Evolutionary conservation across 2,113 vertebrate genomes (phyloP).

Genomic region (Canis aureus): DNA sequence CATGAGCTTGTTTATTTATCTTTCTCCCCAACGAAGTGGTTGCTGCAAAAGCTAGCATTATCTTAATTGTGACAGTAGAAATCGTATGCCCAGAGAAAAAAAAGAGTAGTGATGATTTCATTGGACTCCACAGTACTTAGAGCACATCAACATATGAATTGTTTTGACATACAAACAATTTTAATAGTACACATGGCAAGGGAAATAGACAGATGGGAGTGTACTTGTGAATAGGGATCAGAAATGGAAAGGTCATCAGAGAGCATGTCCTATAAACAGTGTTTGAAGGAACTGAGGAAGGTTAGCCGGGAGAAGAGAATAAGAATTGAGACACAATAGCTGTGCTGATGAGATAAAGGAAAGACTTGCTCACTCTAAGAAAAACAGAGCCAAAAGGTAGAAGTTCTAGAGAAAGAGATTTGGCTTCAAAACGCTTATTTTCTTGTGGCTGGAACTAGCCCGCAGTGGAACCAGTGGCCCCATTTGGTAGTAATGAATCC

Average conservation of each 20-base stretch:
- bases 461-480: neutral
- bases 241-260: neutral
- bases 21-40: neutral
- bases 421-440: conserved; percentile 9
- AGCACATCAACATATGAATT: neutral
- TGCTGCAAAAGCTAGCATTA: neutral
- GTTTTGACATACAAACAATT: neutral
- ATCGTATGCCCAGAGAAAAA: neutral
- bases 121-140: neutral
- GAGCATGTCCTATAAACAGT: neutral
- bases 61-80: neutral
- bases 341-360: neutral
- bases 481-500: neutral
- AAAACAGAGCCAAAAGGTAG: conserved; percentile 13
- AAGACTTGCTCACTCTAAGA: neutral
- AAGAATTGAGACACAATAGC: neutral
- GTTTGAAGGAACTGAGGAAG: neutral
- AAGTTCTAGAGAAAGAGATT: neutral
- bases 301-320: neutral
- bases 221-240: neutral
- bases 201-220: neutral
- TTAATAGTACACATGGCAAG: neutral
- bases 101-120: neutral
- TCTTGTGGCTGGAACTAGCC: neutral
- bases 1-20: neutral